Percentiles rank a stretch among this genome's conserved stretches.
These are phyloP conservation scores for Thaumatotibia leucotreta DNA, from an alignment of 1,140 invertebrate species.

Conservation along the genomic window DNA sequence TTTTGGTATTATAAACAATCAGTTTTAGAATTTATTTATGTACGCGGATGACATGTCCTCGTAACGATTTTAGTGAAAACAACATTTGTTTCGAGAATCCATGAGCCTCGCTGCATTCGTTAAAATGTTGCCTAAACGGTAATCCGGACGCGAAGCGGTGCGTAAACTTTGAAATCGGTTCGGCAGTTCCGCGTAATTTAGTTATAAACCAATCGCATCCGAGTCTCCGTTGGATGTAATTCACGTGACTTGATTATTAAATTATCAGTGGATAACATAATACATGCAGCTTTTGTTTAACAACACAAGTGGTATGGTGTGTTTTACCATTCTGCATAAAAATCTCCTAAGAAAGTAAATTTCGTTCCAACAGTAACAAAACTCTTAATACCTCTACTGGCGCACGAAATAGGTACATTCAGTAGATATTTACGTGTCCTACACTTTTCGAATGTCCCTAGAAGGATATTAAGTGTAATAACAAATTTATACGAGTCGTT, in stretches of 20 bases:
- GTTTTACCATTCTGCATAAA: no score
- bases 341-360: no score
- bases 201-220: background rate
- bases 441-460: no score
- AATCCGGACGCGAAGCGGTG: background rate
- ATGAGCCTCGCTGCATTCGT: background rate
- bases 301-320: no score
- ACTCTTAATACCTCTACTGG: no score
- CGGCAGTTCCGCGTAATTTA: background rate
- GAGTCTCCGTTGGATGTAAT: background rate
- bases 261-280: background rate
- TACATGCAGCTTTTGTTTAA: no score
- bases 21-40: background rate
- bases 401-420: no score
- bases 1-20: background rate
- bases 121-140: slow-evolving; percentile 4
- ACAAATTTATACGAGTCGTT: no score
- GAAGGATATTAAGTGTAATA: no score
- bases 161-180: background rate
- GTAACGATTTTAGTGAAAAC: background rate
- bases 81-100: background rate
- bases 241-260: background rate
- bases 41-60: background rate
- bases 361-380: no score
- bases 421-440: no score